Evolutionary conservation across 1,140 invertebrate genomes (phyloP).

Genomic region (Eupristina koningsbergeri): DNA sequence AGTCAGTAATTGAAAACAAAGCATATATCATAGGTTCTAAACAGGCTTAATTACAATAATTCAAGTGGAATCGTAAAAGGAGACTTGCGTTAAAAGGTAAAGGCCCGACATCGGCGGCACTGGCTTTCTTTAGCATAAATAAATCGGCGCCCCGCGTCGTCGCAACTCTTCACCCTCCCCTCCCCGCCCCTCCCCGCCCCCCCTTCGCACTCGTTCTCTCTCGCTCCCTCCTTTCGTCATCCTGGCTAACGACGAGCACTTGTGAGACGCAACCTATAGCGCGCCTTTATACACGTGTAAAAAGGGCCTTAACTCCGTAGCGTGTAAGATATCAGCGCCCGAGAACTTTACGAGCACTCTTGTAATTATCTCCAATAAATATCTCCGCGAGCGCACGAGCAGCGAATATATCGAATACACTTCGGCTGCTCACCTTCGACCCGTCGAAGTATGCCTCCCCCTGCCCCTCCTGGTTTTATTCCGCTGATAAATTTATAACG

Average conservation of each 20-base stretch:
- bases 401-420: constrained; percentile 69
- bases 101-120: constrained; percentile 13
- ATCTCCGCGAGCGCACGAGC: constrained; percentile 61
- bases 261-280: not conserved
- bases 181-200: too few relatives aligned
- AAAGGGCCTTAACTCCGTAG: constrained; percentile 32
- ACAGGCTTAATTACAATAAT: constrained; percentile 49
- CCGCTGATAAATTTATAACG: constrained; percentile 72
- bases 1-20: constrained; percentile 41
- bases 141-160: constrained; percentile 36
- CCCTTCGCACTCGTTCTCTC: too few relatives aligned
- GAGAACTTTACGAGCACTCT: constrained; percentile 71
- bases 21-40: constrained; percentile 34
- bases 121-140: constrained; percentile 27
- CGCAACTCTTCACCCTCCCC: not conserved
- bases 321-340: constrained; percentile 66
- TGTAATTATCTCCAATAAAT: constrained; percentile 75
- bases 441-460: too few relatives aligned
- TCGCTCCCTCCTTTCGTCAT: constrained; percentile 38
- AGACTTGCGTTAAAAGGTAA: constrained; percentile 31
- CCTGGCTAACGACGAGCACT: constrained; percentile 5
- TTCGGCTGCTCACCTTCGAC: constrained; percentile 65
- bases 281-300: constrained; percentile 19
- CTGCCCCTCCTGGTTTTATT: constrained; percentile 58
- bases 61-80: constrained; percentile 38